Conservation (phyloP, 2,888 invertebrate species). For the Eupithecia centaureata region DNA sequence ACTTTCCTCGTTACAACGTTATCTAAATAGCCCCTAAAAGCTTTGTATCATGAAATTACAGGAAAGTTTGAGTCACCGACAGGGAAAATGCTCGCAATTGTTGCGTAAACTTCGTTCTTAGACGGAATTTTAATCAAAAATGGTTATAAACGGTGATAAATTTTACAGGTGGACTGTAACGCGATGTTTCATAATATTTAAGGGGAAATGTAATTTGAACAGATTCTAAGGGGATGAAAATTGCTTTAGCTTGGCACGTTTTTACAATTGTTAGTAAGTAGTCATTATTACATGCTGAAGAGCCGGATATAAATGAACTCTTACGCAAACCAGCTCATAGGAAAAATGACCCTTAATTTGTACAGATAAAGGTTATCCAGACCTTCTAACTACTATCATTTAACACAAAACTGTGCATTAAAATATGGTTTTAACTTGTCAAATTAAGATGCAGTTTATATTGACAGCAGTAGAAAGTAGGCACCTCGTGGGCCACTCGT, state of each 20-base stretch:
- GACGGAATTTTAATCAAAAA: constrained; percentile 48
- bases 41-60: constrained; percentile 45
- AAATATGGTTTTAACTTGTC: too few relatives aligned
- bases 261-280: background rate
- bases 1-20: constrained; percentile 18
- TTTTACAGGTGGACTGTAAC: constrained; percentile 40
- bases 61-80: constrained; percentile 44
- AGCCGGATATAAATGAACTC: background rate
- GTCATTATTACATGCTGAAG: background rate
- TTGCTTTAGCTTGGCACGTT: background rate
- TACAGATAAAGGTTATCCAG: too few relatives aligned
- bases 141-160: constrained; percentile 44
- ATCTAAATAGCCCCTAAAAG: constrained; percentile 36
- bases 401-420: too few relatives aligned
- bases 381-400: too few relatives aligned
- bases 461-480: too few relatives aligned
- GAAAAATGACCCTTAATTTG: background rate
- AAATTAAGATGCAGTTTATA: too few relatives aligned
- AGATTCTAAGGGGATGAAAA: background rate
- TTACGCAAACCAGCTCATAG: background rate
- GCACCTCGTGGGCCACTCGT: too few relatives aligned
- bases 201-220: constrained; percentile 13
- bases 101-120: constrained; percentile 44
- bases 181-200: constrained; percentile 26
- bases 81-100: constrained; percentile 44